Evolutionary conservation across 2,888 invertebrate species (phyloP).

Genomic region (Timandra comae): DNA sequence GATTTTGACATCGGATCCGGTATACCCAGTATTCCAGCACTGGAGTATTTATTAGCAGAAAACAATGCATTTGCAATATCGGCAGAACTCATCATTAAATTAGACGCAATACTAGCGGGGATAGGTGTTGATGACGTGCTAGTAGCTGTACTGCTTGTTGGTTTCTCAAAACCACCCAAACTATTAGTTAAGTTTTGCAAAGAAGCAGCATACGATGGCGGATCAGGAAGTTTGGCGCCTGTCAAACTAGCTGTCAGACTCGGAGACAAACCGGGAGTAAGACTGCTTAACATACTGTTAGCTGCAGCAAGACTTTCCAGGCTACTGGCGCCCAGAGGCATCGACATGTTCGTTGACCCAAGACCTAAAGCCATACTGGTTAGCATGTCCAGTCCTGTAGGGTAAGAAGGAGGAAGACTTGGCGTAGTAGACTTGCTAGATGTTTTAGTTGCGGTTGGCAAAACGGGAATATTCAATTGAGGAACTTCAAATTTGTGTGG

Average conservation of each 20-base stretch:
- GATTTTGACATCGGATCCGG: conserved; percentile 87
- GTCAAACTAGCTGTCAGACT: conserved; percentile 62
- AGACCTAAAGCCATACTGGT: conserved; percentile 72
- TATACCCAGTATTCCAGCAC: conserved; percentile 78
- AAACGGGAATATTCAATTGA: conserved; percentile 76
- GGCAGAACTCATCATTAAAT: conserved; percentile 78
- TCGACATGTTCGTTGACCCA: conserved; percentile 58
- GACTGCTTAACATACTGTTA: conserved; percentile 64
- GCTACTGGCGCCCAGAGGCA: conserved; percentile 57
- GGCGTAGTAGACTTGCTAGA: conserved; percentile 75
- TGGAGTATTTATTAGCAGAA: conserved; percentile 80
- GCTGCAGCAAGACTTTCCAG: conserved; percentile 70
- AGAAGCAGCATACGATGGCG: conserved; percentile 67
- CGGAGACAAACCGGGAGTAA: conserved; percentile 58
- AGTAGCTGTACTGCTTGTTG: conserved; percentile 68
- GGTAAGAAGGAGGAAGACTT: conserved; percentile 68
- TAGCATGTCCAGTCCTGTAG: conserved; percentile 68
- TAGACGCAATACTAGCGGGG: conserved; percentile 75
- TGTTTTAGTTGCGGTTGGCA: conserved; percentile 76
- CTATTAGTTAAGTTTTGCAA: conserved; percentile 61
- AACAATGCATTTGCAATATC: conserved; percentile 82
- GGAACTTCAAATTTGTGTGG: conserved; percentile 77
- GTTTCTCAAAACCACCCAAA: conserved; percentile 61
- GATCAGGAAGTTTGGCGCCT: conserved; percentile 60
- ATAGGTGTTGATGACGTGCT: conserved; percentile 69